Evolutionary conservation across 2,888 invertebrate species (phyloP).

Genomic region (Chorisops tibialis): DNA sequence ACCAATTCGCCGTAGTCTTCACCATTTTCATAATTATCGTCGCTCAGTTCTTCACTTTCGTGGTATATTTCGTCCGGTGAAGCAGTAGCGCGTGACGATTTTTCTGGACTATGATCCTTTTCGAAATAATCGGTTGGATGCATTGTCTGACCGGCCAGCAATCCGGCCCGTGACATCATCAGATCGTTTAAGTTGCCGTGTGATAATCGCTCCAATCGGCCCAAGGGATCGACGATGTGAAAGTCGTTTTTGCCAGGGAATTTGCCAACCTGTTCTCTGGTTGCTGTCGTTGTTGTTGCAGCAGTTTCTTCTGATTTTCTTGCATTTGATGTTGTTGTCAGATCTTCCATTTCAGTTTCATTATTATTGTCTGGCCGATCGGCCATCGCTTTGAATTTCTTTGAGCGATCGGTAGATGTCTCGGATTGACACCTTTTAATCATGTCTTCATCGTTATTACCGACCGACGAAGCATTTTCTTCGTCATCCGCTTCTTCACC

Average conservation of each 20-base stretch:
- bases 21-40: slow-evolving; percentile 71
- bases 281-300: background rate
- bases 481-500: slow-evolving; percentile 12
- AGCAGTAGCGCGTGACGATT: slow-evolving; percentile 55
- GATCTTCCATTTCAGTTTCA: background rate
- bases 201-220: slow-evolving; percentile 75
- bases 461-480: background rate
- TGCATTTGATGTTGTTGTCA: background rate
- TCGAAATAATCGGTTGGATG: background rate
- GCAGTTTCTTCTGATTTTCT: background rate
- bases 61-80: slow-evolving; percentile 59
- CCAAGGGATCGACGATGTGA: slow-evolving; percentile 56
- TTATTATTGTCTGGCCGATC: too few relatives aligned
- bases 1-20: slow-evolving; percentile 68
- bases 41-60: slow-evolving; percentile 58
- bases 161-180: slow-evolving; percentile 48
- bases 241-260: background rate
- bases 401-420: background rate
- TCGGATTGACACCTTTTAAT: background rate
- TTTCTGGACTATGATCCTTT: slow-evolving; percentile 55
- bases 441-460: background rate
- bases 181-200: slow-evolving; percentile 69
- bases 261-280: slow-evolving; percentile 29
- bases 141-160: background rate
- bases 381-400: too few relatives aligned